Base-by-base conservation (phyloP, 2,797 vertebrate genomes). In the Eleutherodactylus coqui region DNA sequence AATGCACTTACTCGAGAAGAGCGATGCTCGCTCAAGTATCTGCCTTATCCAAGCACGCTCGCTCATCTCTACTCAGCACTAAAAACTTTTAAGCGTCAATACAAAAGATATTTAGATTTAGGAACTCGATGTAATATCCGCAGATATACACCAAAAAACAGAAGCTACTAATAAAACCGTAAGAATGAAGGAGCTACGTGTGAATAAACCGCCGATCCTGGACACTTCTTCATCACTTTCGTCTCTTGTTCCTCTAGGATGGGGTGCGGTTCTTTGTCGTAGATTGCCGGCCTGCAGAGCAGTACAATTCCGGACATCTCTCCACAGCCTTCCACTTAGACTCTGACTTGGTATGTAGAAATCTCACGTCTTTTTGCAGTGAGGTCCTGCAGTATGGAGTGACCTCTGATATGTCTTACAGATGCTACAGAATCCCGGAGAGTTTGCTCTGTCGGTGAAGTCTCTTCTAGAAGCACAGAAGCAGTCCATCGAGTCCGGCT, bases 391-490 rank as follows among this genome's bases (percentile, higher is more conserved):
- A 45, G 51, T 32, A n/a, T 70, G 14, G 7, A 5, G 43, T 82
- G 64, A 53, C 21, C 7, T 17, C 27, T 70, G 5, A 21, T 86
- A 72, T 88, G 36, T 90, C 86, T n/a, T 87, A 29, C 86, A 99
- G 98, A 99, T 99, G 98, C 96, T 99, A 78, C 98, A 99, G 93
- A 99, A 98, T 90, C 98, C 98, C 0, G 97, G 97, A 4, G 98
- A 99, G 92, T 99, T 99, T 86, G 94, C 97, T 16, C 95, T 99
- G 79, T 99, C 98, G 1, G 98, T 99, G 67, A 99, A 99, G 89
- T 99, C 97, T n/a, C 94, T 99, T 49, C 88, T 99, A 91, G 98
- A 99, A 93, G 94, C 97, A n/a, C 98, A 99, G 93, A 99, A 98
- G 43, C 98, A 98, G 69, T 98, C 98, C 51, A 93, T 99, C 47